Conservation (phyloP, 2,113 vertebrate species). For the human (Homo sapiens) region GRCh38 chr7:40409501-40410000, state of each 20-base stretch:
- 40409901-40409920: not conserved
- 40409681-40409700: not conserved
- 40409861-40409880: constrained; percentile 21
- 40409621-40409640: constrained; percentile 1
- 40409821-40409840: constrained; percentile 11
- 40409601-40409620: not conserved
- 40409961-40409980: not conserved
- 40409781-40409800: constrained; percentile 33
- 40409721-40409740: too few relatives aligned
- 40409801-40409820: constrained; percentile 32
- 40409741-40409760: too few relatives aligned
- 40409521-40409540: too few relatives aligned
- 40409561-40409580: not conserved
- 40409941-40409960: not conserved
- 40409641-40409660: not conserved
- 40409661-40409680: constrained; percentile 10
- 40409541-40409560: too few relatives aligned
- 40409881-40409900: not conserved
- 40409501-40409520: too few relatives aligned
- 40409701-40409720: not conserved
- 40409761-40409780: too few relatives aligned
- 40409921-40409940: not conserved
- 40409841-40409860: not conserved
- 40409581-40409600: not conserved
- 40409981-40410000: not conserved